Evolutionary conservation across 2,113 vertebrate species (phyloP), one percentile per base, ranked within the genome.

Genomic region (Lucifuga dentata): DNA sequence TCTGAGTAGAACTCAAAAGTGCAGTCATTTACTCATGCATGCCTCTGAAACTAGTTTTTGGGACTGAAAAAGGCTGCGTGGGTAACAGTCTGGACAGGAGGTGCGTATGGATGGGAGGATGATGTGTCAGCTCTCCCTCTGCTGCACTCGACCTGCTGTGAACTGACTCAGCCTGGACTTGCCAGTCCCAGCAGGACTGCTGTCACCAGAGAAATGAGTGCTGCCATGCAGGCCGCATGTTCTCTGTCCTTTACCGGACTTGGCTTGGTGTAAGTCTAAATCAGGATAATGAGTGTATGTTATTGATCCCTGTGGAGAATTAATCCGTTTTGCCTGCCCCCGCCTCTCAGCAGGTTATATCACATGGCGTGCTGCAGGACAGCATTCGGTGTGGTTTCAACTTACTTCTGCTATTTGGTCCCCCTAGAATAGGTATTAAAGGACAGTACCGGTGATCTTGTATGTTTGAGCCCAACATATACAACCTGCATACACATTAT

Each of bases 141-240:
- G 64, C 68, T 83, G 33, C 57, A 55, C 57, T 16, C 12, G 63
- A 74, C 87, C 76, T 74, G 80, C 87, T 88, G 84, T 36, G 84
- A 83, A 62, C 71, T 84, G 84, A 88, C 66, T 90, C 86, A 89
- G 74, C 15, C 53, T 10, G 17, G 64, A 75, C 84, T 58, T 58
- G 32, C 82, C 49, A 76, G 80, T 58, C 72, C 38, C 86, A 62
- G 84, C 73, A 56, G 68, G 80, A 55, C 41, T 58, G 73, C 64
- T 74, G 62, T 85, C 80, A 53, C 75, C 21, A 38, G 59, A 53
- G 63, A 83, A 73, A 67, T 62, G 59, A 71, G 51, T 38, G 17
- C 52, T 20, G 1, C 56, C 26, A 21, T 12, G 13, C 24, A 26
- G 40, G 45, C 57, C 10, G 2, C 12, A 17, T 15, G 5, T 21